Base-by-base conservation (phyloP, 2,113 vertebrate species). In the Sitta europaea region DNA sequence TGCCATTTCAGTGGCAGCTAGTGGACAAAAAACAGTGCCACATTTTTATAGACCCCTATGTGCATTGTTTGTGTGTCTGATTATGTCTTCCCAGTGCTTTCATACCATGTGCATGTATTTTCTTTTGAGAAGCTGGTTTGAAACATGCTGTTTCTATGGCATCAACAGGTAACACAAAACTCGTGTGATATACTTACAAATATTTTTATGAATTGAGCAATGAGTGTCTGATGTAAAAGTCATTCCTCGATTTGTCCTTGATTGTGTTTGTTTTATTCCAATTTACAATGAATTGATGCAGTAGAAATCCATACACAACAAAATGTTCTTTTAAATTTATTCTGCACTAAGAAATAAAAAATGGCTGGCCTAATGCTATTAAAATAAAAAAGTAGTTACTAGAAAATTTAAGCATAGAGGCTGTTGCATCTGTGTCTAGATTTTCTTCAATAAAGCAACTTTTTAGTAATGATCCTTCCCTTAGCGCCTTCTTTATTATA, bases 141-240 rank as follows among this genome's bases (percentile, higher is more conserved):
- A 92, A 42, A 74, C 8, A 53, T 27, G 6, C 11, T 84, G 29
- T 58, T 31, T 85, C 54, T 82, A n/a, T 86, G 59, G 59, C 67
- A 83, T 73, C 83, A 83, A 70, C 27, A 72, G 57, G 50, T 94
- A 92, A 18, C 19, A 84, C 24, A 72, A 81, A 75, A 21, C 22
- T 29, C 4, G 29, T 27, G 11, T 76, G 55, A 86, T 94, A 88
- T n/a, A 28, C 29, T 92, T 62, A 84, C 61, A 77, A 78, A 65
- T 67, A 67, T 24, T 93, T 96, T 93, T 95, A 80, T 92, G 23
- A 96, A 92, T 89, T 75, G 40, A 95, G 20, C 36, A 53, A 68
- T 94, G 85, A 89, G 8, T 62, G 29, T 86, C 74, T 95, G 55
- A 72, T 75, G 47, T 91, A 62, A 19, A 38, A 93, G 62, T 11